These are phyloP conservation scores for Tenualosa ilisha DNA, from an alignment of 2,797 vertebrate species.

Conservation along the genomic window DNA sequence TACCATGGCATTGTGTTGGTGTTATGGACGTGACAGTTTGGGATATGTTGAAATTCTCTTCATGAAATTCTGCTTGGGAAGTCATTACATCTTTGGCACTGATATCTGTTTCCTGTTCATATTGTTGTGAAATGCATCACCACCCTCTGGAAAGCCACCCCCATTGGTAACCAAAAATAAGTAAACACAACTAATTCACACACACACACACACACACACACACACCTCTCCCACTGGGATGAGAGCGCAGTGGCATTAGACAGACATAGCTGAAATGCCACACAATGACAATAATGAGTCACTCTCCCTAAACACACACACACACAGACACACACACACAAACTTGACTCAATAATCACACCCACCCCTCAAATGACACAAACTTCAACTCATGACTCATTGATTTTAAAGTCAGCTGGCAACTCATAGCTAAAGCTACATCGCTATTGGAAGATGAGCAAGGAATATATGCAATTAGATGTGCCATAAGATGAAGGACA, in stretches of 20 bases:
- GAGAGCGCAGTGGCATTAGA: neutral
- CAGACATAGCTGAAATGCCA: neutral
- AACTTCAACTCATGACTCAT: neutral
- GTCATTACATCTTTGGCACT: neutral
- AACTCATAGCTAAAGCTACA: neutral
- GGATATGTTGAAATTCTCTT: neutral
- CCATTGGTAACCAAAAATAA: conserved; percentile 14
- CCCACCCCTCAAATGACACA: neutral
- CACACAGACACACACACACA: neutral
- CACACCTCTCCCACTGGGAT: neutral
- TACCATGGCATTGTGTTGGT: no score
- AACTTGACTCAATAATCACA: neutral
- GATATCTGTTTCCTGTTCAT: neutral
- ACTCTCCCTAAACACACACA: neutral
- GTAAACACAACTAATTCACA: conserved; percentile 21
- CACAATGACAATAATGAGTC: neutral
- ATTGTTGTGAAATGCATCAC: conserved; percentile 21
- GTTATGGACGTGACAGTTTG: no score
- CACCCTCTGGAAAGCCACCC: neutral
- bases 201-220: neutral
- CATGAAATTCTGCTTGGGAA: neutral
- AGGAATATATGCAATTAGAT: neutral
- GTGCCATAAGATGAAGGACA: neutral
- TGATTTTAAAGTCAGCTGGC: neutral
- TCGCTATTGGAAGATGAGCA: neutral